Base-by-base conservation (phyloP, 2,113 vertebrate species). In the Cyanoliseus patagonus region DNA sequence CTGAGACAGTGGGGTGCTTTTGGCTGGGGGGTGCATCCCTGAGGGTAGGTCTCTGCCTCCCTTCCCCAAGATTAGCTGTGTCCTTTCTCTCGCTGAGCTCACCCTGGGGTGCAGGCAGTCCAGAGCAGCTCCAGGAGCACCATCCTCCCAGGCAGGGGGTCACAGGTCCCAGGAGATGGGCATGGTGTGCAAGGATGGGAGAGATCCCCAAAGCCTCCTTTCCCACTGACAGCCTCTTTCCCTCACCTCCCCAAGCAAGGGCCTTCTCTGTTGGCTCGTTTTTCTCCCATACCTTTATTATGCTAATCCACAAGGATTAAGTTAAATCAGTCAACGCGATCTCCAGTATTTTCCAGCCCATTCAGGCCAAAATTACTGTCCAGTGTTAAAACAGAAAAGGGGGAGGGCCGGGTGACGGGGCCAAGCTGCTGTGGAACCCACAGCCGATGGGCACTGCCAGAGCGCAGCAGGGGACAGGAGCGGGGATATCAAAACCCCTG, bases 241-340 rank as follows among this genome's bases (percentile, higher is more conserved):
- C 57, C 30, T 10, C n/a, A 52, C 68, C 17, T 57, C 33, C 44
- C 42, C 0, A 0, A 47, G 61, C 51, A 35, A 35, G 13, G 18
- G 13, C 18, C 69, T 51, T 35, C 77, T 86, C 64, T 3, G 0
- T 11, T 3, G 19, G 17, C 35, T 82, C 13, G 1, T 90, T 82
- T 89, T 91, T 88, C 84, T 97, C 83, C 88, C 63, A 0, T 94
- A 88, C 20, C 17, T 98, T 98, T 98, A 98, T 98, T 98, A 90
- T n/a, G 13, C 97, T 95, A 97, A 97, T 97, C 96, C 97, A 97
- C 96, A 96, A 97, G 97, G 97, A 98, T 96, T 98, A 97, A 97
- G 94, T 95, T 96, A 96, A 97, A 96, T 78, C 96, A 78, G 86
- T 37, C 80, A 80, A 83, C 33, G 63, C 75, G 80, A 93, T 95